Conservation (phyloP, 2,797 vertebrate species). For the Rhinophrynus dorsalis region DNA sequence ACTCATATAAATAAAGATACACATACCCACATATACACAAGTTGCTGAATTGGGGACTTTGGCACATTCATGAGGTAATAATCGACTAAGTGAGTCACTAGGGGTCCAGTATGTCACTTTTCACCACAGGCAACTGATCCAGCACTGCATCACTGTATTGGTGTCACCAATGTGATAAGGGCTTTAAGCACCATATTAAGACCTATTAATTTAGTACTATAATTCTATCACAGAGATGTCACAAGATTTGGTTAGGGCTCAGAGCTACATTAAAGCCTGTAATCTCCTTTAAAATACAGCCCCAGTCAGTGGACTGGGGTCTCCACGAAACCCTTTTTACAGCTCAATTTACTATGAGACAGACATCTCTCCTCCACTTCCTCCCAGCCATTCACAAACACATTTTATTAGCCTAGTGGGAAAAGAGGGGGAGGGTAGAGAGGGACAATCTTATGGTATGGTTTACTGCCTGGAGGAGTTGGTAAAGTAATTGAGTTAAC, state of each 20-base stretch:
- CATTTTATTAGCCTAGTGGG: slow-evolving; percentile 37
- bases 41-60: too few relatives aligned
- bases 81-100: too few relatives aligned
- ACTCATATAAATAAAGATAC: too few relatives aligned
- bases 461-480: slow-evolving; percentile 30
- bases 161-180: too few relatives aligned
- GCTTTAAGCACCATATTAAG: slow-evolving; percentile 1
- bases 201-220: slow-evolving; percentile 27
- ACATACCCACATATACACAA: too few relatives aligned
- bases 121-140: too few relatives aligned
- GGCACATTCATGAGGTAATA: too few relatives aligned
- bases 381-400: slow-evolving; percentile 39
- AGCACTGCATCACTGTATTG: too few relatives aligned
- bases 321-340: slow-evolving; percentile 24
- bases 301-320: slow-evolving; percentile 31
- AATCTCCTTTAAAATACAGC: slow-evolving; percentile 40
- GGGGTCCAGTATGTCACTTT: too few relatives aligned
- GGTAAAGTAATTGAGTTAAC: slow-evolving; percentile 12
- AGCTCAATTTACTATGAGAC: not conserved
- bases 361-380: slow-evolving; percentile 9
- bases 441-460: slow-evolving; percentile 7
- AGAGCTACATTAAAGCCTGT: slow-evolving; percentile 33
- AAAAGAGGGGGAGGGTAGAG: slow-evolving; percentile 23
- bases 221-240: slow-evolving; percentile 21
- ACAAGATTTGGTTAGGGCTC: slow-evolving; percentile 33